Conservation (phyloP, 2,797 vertebrate genomes). For the Amniataba percoides region DNA sequence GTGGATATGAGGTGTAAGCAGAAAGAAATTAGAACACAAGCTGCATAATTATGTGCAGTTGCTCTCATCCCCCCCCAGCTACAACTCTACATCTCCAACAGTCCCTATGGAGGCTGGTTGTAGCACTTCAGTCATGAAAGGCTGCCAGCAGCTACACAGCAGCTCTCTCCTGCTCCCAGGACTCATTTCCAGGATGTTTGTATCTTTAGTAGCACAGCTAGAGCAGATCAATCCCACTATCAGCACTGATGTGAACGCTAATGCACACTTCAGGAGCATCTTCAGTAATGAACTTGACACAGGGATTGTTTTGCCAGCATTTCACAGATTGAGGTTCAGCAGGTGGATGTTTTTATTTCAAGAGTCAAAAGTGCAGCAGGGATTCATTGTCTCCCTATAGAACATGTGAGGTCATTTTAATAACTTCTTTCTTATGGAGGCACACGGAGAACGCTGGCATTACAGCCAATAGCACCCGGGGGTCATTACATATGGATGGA, state of each 20-base stretch:
- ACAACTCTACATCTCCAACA: constrained; percentile 39
- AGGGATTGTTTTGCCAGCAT: constrained; percentile 4
- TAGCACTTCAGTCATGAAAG: constrained; percentile 56
- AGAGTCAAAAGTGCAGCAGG: constrained; percentile 8
- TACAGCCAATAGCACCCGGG: constrained; percentile 41
- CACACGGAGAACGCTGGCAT: constrained; percentile 35
- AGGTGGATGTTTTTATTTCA: constrained; percentile 4
- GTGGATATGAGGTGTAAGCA: constrained; percentile 34
- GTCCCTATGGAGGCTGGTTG: constrained; percentile 57
- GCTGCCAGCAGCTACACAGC: constrained; percentile 33
- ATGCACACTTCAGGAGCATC: constrained; percentile 5
- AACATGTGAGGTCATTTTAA: constrained; percentile 58
- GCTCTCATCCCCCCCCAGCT: constrained; percentile 26
- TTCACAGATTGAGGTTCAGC: constrained; percentile 5
- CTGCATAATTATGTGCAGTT: constrained; percentile 53
- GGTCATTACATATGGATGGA: constrained; percentile 61
- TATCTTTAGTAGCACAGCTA: constrained; percentile 26
- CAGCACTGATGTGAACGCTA: background rate
- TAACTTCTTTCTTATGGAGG: constrained; percentile 33
- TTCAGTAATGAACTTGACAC: constrained; percentile 17
- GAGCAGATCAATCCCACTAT: constrained; percentile 38
- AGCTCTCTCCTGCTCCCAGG: constrained; percentile 37
- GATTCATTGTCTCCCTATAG: constrained; percentile 42
- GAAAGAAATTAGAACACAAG: constrained; percentile 52
- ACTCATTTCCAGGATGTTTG: constrained; percentile 54